A percentile compares a stretch with the other conserved stretches of the same genome.
phyloP scores from a whole-genome alignment of 2,888 invertebrate species.

The Troglohyphantes excavatus region DNA sequence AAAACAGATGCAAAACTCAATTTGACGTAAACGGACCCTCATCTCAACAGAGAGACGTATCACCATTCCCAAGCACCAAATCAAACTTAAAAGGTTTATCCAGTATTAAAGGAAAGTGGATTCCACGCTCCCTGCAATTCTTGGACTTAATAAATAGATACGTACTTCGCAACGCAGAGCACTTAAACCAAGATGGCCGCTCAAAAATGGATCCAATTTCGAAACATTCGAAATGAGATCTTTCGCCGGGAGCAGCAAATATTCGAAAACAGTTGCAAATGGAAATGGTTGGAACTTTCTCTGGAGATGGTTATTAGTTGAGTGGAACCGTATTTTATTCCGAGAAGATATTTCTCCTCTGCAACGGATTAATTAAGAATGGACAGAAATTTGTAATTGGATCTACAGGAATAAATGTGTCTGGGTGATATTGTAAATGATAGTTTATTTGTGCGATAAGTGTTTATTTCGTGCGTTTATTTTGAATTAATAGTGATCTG shows the following conservation, averaged over 20 bases:
- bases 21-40: neutral
- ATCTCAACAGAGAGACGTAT: neutral
- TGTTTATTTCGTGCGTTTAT: no score
- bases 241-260: neutral
- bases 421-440: no score
- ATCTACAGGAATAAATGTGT: neutral
- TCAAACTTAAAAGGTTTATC: conserved; percentile 3
- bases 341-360: neutral
- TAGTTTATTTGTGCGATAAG: no score
- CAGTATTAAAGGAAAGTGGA: neutral
- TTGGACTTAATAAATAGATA: neutral
- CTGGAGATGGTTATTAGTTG: neutral
- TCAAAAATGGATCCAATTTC: neutral
- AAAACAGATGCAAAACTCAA: neutral
- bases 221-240: neutral
- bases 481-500: no score
- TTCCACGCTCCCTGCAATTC: neutral
- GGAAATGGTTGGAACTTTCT: neutral
- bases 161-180: neutral
- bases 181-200: neutral
- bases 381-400: conserved; percentile 5
- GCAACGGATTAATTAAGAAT: neutral
- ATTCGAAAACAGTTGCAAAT: no score
- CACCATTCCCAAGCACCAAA: neutral
- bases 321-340: conserved; percentile 1